Base-by-base conservation (phyloP, 2,113 vertebrate genomes). In the Pithys albifrons region DNA sequence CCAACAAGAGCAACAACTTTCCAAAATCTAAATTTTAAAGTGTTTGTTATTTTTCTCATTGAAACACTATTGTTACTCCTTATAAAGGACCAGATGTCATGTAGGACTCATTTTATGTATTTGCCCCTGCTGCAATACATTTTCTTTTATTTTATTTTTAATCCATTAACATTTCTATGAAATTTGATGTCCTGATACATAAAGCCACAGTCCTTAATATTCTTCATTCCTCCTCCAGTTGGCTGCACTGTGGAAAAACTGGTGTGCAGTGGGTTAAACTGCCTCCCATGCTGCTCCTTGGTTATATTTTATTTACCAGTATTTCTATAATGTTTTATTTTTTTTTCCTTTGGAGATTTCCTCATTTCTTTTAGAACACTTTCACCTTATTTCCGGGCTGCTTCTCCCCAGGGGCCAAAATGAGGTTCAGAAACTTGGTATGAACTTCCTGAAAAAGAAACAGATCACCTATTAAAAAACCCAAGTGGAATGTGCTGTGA, bases 381-480 rank as follows among this genome's bases (percentile, higher is more conserved):
- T 94, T 95, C 91, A 93, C 94, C 91, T 96, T 89, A 93, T 96
- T 95, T 97, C 94, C 28, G 72, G 93, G 81, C 77, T 91, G 37
- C 64, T 74, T 95, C 73, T 93, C 77, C 76, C 88, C 41, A 67
- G 1, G 80, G 91, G 23, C n/a, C 33, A 48, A 92, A 85, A 74
- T 89, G 77, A 95, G 88, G 80, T 87, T 96, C 55, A 73, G 92
- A 96, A 96, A 95, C 94, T 97, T 96, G 89, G 45, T 49, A 48
- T 87, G 94, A 95, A 97, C 93, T 95, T 97, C 95, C 96, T 95
- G 91, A 95, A 96, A 97, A 89, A 89, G 96, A 97, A 97, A 92
- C 95, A 97, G 95, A 96, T 94, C 93, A 93, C 97, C 93, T 87
- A 93, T 92, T 92, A 76, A 94, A 95, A 77, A 90, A 71, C 51